These are phyloP conservation scores for Capitulum mitella DNA, from an alignment of 2,888 invertebrate genomes.

Conservation along the genomic window DNA sequence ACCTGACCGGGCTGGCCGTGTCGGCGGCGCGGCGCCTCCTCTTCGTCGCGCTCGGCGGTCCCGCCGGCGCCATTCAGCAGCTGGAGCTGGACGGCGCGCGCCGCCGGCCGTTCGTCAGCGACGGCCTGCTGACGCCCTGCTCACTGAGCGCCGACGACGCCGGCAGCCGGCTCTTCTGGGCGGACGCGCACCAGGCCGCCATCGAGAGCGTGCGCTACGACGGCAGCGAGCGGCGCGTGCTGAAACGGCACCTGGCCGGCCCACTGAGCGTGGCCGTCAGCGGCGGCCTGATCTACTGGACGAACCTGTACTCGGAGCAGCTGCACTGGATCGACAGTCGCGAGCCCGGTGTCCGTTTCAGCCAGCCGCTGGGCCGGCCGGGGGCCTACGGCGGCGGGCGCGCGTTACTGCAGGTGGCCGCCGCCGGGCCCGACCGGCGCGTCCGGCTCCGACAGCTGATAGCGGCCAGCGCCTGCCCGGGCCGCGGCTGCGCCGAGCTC, in stretches of 20 bases:
- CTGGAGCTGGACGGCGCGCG: conserved; percentile 13
- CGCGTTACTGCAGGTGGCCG: not conserved
- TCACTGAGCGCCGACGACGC: not conserved
- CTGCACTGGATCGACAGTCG: not conserved
- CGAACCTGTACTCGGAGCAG: not conserved
- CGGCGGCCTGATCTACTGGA: not conserved
- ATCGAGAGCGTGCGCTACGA: not conserved
- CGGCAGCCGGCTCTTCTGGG: not conserved
- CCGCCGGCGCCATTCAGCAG: not conserved
- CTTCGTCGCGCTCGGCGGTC: not conserved
- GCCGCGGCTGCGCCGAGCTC: not conserved
- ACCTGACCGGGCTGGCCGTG: not conserved
- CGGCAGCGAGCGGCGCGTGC: not conserved
- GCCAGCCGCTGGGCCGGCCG: not conserved
- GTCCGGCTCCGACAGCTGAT: not conserved
- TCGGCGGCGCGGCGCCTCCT: not conserved
- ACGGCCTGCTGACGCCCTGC: not conserved
- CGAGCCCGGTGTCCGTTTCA: not conserved
- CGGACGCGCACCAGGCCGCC: not conserved
- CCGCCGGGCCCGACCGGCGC: not conserved
- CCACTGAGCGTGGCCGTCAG: not conserved
- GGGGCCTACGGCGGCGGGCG: too few species aligned
- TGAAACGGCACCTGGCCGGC: not conserved
- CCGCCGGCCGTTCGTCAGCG: not conserved
- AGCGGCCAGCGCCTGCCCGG: not conserved